phyloP scores from a whole-genome alignment of 2,797 vertebrate species.

The Enteromius treurensis region DNA sequence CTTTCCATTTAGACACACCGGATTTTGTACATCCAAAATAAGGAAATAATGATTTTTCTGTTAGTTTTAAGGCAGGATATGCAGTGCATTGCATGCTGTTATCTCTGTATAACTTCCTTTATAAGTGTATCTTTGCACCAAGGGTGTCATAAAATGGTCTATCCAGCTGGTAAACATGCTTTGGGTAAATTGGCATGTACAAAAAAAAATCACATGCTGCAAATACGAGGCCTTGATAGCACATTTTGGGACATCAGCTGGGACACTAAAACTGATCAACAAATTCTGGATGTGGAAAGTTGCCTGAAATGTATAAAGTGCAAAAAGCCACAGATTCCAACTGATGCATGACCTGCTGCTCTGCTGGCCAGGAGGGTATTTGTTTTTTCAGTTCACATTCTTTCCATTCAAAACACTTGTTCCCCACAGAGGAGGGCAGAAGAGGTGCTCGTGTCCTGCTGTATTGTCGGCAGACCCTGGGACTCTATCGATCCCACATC shows the following conservation, averaged over 20 bases:
- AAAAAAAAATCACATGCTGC: neutral
- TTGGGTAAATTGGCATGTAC: neutral
- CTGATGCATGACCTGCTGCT: constrained; percentile 44
- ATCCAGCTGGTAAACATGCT: neutral
- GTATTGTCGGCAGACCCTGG: constrained; percentile 22
- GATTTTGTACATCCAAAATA: neutral
- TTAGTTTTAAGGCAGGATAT: neutral
- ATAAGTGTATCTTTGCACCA: constrained; percentile 4
- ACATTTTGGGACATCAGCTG: neutral
- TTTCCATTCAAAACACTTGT: constrained; percentile 52
- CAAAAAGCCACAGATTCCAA: constrained; percentile 44
- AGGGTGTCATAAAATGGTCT: constrained; percentile 6
- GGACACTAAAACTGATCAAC: constrained; percentile 1
- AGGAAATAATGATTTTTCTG: constrained; percentile 22
- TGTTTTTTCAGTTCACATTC: constrained; percentile 47
- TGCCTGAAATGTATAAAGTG: constrained; percentile 35
- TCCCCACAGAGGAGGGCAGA: constrained; percentile 44
- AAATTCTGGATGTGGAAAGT: constrained; percentile 28
- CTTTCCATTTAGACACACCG: neutral
- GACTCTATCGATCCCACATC: constrained; percentile 24
- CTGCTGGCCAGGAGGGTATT: constrained; percentile 45
- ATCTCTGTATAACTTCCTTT: neutral
- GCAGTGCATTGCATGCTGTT: constrained; percentile 5
- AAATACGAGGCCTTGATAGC: neutral
- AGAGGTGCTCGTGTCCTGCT: constrained; percentile 27